Conservation (phyloP, 2,113 vertebrate genomes). For the Petrocephalus microphthalmus region DNA sequence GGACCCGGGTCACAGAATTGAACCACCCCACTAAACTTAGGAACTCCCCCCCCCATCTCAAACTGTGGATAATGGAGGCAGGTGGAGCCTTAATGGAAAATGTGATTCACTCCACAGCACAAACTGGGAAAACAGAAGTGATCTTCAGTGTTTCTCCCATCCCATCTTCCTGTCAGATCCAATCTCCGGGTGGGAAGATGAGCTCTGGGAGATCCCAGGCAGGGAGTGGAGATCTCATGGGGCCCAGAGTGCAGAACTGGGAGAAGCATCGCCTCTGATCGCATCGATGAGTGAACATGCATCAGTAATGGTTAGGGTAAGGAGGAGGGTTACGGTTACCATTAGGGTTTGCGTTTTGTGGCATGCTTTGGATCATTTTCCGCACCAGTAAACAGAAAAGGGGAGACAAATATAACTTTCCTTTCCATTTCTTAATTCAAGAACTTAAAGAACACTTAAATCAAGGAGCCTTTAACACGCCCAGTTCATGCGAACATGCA, state of each 20-base stretch:
- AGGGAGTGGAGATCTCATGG: no score
- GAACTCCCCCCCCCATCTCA: constrained; percentile 35
- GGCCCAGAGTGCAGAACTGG: no score
- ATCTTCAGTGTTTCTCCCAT: constrained; percentile 39
- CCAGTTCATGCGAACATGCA: no score
- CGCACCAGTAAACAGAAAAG: no score
- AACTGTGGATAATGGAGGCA: constrained; percentile 42
- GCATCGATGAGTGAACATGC: no score
- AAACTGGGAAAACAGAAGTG: constrained; percentile 34
- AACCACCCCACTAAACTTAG: constrained; percentile 30
- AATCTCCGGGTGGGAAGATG: constrained; percentile 26
- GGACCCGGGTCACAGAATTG: constrained; percentile 22
- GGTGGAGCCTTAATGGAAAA: constrained; percentile 43
- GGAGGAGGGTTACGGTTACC: no score
- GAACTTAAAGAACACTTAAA: no score
- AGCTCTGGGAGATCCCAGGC: no score
- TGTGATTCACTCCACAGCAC: constrained; percentile 30
- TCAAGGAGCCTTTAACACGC: no score
- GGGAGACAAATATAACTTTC: no score
- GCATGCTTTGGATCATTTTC: not conserved
- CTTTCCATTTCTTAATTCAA: no score
- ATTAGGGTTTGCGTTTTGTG: not conserved
- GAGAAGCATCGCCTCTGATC: no score
- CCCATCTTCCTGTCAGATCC: constrained; percentile 35
- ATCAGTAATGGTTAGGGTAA: not conserved